Conservation (phyloP, 1,140 invertebrate species). For the Mizuhopecten yessoensis region DNA sequence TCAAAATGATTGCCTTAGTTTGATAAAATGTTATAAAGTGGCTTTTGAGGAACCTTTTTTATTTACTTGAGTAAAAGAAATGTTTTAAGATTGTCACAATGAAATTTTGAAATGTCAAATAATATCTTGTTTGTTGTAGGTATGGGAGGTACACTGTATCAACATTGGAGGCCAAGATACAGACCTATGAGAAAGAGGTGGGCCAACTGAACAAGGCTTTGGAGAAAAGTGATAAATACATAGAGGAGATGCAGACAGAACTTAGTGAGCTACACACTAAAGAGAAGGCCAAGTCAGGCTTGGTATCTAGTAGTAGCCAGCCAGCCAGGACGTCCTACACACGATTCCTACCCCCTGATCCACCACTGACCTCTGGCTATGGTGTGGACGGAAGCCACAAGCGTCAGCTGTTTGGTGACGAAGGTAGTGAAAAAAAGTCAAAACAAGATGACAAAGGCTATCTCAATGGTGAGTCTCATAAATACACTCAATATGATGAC, state of each 20-base stretch:
- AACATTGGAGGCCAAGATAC: conserved; percentile 79
- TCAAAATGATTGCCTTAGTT: too few species aligned
- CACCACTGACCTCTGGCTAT: conserved; percentile 41
- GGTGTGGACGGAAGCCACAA: conserved; percentile 50
- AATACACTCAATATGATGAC: conserved; percentile 62
- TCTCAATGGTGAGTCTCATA: conserved; percentile 67
- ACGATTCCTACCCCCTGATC: neutral
- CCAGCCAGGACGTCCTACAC: conserved; percentile 3
- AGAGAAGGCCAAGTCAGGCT: conserved; percentile 50
- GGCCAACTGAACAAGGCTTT: conserved; percentile 79
- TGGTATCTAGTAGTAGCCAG: conserved; percentile 42
- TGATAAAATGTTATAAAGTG: too few species aligned
- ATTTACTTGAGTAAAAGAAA: too few species aligned
- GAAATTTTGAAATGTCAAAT: too few species aligned
- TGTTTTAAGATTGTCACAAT: too few species aligned
- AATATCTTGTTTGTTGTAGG: conserved; percentile 67
- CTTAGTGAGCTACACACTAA: conserved; percentile 61
- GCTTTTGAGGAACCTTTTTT: too few species aligned
- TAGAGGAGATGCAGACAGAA: conserved; percentile 78
- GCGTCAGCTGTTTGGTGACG: conserved; percentile 52
- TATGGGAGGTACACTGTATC: conserved; percentile 81
- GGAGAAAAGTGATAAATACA: conserved; percentile 80
- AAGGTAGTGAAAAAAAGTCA: conserved; percentile 8
- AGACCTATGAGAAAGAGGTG: conserved; percentile 79
- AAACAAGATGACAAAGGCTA: conserved; percentile 56